These are phyloP conservation scores for Paramormyrops hopkinsi DNA, from an alignment of 2,797 vertebrate species.

Conservation along the genomic window DNA sequence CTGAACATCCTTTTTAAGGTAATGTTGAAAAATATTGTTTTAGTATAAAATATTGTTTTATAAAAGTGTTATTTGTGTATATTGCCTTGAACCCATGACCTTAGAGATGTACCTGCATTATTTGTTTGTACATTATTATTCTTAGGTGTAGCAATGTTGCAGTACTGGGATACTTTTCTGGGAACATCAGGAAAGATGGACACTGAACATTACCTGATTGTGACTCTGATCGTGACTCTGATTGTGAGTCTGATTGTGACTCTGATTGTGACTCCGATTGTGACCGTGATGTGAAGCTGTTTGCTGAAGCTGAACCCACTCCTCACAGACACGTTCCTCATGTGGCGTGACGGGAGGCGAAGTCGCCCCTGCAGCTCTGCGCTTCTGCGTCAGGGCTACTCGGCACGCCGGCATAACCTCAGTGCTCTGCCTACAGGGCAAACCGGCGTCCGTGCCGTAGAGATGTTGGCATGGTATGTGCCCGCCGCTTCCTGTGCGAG, in stretches of 20 bases:
- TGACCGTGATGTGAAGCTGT: not conserved
- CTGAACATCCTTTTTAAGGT: not conserved
- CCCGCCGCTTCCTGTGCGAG: not conserved
- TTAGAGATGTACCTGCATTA: not conserved
- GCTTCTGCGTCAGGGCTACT: not conserved
- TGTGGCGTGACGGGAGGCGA: not conserved
- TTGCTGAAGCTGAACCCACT: not conserved
- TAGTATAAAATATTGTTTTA: not conserved
- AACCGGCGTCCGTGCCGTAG: not conserved
- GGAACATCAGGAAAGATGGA: not conserved
- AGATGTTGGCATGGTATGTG: not conserved
- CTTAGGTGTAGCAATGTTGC: not conserved
- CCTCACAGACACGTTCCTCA: not conserved
- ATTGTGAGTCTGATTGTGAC: too few relatives aligned
- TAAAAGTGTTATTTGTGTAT: not conserved
- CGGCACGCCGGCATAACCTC: not conserved
- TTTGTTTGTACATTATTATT: not conserved
- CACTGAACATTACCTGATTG: not conserved
- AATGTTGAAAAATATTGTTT: not conserved
- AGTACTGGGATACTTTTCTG: not conserved
- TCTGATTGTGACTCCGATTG: not conserved
- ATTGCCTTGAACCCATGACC: not conserved
- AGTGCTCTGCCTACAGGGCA: slow-evolving; percentile 1
- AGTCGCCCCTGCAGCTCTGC: not conserved
- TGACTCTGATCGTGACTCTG: too few relatives aligned